These are phyloP conservation scores for Seladonia tumulorum DNA, from an alignment of 2,888 invertebrate species.

Conservation along the genomic window DNA sequence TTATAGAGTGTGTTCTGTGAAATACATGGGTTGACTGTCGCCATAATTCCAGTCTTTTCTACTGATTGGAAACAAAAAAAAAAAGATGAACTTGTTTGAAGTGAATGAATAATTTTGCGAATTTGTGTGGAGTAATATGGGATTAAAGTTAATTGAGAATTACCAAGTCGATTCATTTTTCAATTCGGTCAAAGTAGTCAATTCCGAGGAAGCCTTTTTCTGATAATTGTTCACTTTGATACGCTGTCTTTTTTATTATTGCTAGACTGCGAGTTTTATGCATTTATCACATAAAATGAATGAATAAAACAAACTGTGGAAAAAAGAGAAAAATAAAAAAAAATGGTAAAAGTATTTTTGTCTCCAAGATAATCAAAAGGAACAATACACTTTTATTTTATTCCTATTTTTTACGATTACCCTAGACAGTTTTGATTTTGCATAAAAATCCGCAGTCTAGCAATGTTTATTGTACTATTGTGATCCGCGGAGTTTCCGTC, in stretches of 20 bases:
- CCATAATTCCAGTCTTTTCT: no score
- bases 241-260: slow-evolving; percentile 8
- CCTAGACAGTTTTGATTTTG: neutral
- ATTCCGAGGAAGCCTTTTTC: slow-evolving; percentile 3
- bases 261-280: neutral
- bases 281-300: neutral
- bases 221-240: slow-evolving; percentile 22
- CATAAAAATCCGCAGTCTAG: neutral
- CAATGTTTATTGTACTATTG: slow-evolving; percentile 19
- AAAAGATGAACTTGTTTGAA: no score
- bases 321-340: neutral
- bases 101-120: no score
- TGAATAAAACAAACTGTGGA: neutral
- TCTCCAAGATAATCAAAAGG: neutral
- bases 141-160: neutral
- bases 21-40: no score
- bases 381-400: neutral
- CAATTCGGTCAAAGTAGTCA: neutral
- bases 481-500: slow-evolving; percentile 14
- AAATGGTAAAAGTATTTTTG: neutral
- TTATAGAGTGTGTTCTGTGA: no score
- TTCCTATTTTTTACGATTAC: no score
- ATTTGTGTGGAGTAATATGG: neutral
- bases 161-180: slow-evolving; percentile 1
- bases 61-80: no score